Conservation (phyloP, 2,113 vertebrate genomes). For the Ptychochromis oligacanthus region DNA sequence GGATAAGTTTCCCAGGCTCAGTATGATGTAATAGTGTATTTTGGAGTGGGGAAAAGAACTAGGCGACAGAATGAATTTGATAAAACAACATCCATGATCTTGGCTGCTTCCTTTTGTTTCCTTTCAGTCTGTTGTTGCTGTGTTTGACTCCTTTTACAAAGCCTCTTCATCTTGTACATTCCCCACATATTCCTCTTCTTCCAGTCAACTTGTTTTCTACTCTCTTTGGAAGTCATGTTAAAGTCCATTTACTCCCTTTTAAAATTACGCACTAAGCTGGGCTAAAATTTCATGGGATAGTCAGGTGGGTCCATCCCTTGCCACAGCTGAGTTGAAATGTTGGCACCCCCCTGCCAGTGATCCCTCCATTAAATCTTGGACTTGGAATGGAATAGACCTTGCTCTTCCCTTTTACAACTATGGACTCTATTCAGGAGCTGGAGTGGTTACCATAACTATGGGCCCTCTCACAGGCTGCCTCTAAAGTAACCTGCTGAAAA, state of each 20-base stretch:
- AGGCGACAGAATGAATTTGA: constrained; percentile 71
- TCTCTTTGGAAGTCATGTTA: constrained; percentile 8
- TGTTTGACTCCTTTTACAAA: constrained; percentile 51
- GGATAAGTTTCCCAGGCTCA: constrained; percentile 74
- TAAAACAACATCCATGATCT: constrained; percentile 75
- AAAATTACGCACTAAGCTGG: background rate
- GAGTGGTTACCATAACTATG: constrained; percentile 52
- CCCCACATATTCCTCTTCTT: constrained; percentile 14
- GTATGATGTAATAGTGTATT: constrained; percentile 80
- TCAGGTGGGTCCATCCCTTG: constrained; percentile 21
- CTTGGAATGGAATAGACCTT: constrained; percentile 44
- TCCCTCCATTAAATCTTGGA: constrained; percentile 57
- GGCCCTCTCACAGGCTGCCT: constrained; percentile 43
- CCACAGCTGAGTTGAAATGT: constrained; percentile 52
- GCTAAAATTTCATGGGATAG: constrained; percentile 26
- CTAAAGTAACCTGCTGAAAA: constrained; percentile 65
- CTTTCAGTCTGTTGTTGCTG: constrained; percentile 67
- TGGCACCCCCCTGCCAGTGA: constrained; percentile 35
- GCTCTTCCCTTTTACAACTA: constrained; percentile 69
- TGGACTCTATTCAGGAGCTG: constrained; percentile 61
- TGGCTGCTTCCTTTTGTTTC: constrained; percentile 75
- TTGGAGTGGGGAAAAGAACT: constrained; percentile 75
- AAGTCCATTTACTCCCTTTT: constrained; percentile 27
- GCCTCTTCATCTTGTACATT: constrained; percentile 39
- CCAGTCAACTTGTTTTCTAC: constrained; percentile 26